phyloP scores from a whole-genome alignment of 2,888 invertebrate species.

The Atethmia centrago region DNA sequence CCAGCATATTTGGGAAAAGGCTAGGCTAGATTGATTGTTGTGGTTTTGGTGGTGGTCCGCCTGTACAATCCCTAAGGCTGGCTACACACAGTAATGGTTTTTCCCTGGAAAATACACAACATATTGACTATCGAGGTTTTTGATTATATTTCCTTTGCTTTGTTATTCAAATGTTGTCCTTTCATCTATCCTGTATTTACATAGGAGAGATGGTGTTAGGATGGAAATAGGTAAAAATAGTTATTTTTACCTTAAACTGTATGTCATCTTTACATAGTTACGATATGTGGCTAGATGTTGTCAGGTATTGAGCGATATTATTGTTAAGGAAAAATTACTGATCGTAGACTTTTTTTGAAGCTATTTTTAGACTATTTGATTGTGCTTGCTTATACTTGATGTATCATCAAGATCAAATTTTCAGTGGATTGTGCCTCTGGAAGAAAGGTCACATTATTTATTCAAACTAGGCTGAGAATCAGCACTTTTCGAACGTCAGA shows the following conservation, averaged over 20 bases:
- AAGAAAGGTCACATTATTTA: too few species aligned
- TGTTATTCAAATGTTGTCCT: slow-evolving; percentile 40
- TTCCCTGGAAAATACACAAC: slow-evolving; percentile 15
- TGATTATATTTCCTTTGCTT: slow-evolving; percentile 37
- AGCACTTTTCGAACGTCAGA: too few species aligned
- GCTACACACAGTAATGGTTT: not conserved
- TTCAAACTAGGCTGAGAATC: too few species aligned
- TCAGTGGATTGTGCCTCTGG: too few species aligned
- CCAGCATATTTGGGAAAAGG: too few species aligned
- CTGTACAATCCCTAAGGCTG: not conserved
- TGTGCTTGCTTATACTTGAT: too few species aligned
- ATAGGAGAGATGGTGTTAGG: slow-evolving; percentile 5
- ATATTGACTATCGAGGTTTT: slow-evolving; percentile 32
- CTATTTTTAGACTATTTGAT: not conserved
- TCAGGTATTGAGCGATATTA: not conserved
- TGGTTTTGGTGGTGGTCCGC: not conserved
- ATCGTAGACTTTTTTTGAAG: not conserved
- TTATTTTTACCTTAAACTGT: too few species aligned
- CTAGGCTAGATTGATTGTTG: not conserved
- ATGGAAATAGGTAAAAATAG: slow-evolving; percentile 21
- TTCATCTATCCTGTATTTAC: slow-evolving; percentile 19
- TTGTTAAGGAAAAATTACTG: not conserved
- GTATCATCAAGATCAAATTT: too few species aligned
- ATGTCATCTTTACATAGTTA: not conserved
- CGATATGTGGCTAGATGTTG: not conserved